Conservation (phyloP, 2,797 vertebrate genomes). For the Pangasius krempfi region DNA sequence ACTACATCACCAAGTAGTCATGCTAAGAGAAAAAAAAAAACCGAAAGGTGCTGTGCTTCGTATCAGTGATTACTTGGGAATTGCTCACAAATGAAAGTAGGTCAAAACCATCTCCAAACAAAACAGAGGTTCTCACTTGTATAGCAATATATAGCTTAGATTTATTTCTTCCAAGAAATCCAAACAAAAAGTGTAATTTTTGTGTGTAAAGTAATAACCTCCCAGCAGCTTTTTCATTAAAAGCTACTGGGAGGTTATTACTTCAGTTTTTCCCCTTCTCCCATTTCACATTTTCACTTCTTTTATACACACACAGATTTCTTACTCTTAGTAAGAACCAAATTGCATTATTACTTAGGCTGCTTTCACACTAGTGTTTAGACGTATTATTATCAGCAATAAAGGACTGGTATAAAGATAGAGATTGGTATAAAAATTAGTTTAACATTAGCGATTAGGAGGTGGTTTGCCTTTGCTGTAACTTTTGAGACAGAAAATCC, state of each 20-base stretch:
- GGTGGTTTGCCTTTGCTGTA: not conserved
- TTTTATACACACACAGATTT: constrained; percentile 2
- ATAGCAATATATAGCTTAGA: not conserved
- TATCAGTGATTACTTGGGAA: not conserved
- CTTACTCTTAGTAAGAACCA: not conserved
- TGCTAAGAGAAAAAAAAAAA: not conserved
- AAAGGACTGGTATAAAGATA: not conserved
- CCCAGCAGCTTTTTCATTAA: not conserved
- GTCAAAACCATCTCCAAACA: not conserved
- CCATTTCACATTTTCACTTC: not conserved
- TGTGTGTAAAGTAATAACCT: not conserved
- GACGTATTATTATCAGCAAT: not conserved
- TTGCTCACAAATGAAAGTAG: not conserved
- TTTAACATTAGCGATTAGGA: not conserved
- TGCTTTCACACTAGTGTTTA: not conserved
- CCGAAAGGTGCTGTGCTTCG: not conserved
- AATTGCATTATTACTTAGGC: not conserved
- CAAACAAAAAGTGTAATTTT: not conserved
- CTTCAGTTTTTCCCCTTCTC: not conserved
- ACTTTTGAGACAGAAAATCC: not conserved
- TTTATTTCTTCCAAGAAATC: not conserved
- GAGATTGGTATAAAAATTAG: not conserved
- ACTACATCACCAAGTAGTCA: too few species aligned
- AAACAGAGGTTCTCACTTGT: not conserved
- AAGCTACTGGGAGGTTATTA: not conserved